Conservation (phyloP, 2,888 invertebrate species). For the Diaphora mendica region DNA sequence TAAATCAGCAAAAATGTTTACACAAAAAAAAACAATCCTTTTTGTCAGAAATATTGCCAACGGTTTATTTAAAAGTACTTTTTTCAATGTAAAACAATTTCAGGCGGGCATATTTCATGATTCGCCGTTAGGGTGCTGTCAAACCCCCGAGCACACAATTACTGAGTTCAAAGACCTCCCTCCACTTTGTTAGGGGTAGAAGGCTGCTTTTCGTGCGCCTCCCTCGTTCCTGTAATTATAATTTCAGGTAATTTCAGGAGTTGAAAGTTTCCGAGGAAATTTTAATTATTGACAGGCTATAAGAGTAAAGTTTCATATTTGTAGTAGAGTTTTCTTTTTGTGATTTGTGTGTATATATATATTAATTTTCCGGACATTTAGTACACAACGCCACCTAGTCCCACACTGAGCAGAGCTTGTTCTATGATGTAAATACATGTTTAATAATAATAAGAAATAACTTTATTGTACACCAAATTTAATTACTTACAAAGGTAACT, state of each 20-base stretch:
- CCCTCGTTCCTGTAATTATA: constrained; percentile 39
- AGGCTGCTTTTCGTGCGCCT: constrained; percentile 27
- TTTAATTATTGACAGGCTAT: constrained; percentile 8
- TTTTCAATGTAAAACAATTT: constrained; percentile 20
- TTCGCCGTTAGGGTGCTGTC: constrained; percentile 27
- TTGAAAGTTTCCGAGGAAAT: constrained; percentile 13
- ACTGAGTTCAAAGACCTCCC: constrained; percentile 39
- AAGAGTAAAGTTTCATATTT: constrained; percentile 15
- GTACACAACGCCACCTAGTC: too few relatives aligned
- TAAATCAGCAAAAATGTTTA: neutral
- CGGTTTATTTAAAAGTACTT: constrained; percentile 9
- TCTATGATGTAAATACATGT: too few relatives aligned
- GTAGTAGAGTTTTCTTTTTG: neutral
- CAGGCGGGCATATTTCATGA: constrained; percentile 24
- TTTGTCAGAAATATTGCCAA: constrained; percentile 1
- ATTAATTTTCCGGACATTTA: too few relatives aligned
- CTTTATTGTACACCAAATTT: too few relatives aligned
- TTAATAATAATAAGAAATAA: too few relatives aligned
- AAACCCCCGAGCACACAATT: constrained; percentile 42
- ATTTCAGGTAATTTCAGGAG: constrained; percentile 43
- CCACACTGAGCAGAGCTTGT: too few relatives aligned
- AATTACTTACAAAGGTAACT: too few relatives aligned
- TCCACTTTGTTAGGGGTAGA: constrained; percentile 36
- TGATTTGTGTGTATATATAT: neutral
- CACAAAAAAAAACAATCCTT: neutral